Evolutionary conservation across 2,888 invertebrate genomes (phyloP).

Genomic region (Agrypnus murinus): DNA sequence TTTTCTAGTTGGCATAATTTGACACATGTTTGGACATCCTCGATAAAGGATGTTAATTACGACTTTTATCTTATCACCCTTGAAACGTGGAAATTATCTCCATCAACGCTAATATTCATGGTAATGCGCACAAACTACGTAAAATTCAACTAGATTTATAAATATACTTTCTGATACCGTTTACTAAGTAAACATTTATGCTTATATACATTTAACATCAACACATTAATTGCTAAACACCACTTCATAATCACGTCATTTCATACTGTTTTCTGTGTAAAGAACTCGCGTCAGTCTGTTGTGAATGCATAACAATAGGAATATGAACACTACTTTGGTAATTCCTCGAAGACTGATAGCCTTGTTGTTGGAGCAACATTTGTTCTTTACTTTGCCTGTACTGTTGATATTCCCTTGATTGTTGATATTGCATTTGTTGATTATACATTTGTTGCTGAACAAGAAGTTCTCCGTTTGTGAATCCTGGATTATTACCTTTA

Average conservation of each 20-base stretch:
- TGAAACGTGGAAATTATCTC: no score
- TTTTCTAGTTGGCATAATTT: no score
- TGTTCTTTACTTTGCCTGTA: constrained; percentile 66
- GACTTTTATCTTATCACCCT: no score
- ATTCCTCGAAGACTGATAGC: constrained; percentile 58
- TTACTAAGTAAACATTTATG: constrained; percentile 32
- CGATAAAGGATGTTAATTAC: no score
- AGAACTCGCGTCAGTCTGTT: constrained; percentile 64
- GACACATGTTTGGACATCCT: no score
- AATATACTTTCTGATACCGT: constrained; percentile 29
- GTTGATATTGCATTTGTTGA: constrained; percentile 63
- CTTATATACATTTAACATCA: constrained; percentile 50
- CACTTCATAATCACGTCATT: constrained; percentile 57
- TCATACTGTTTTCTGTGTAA: constrained; percentile 59
- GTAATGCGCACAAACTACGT: background rate
- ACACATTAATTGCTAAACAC: constrained; percentile 44
- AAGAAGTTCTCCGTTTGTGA: constrained; percentile 66
- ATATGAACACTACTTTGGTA: constrained; percentile 67
- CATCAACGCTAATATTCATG: background rate
- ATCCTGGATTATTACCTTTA: constrained; percentile 56
- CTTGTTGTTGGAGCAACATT: constrained; percentile 64
- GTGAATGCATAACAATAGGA: constrained; percentile 64
- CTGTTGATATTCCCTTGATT: constrained; percentile 65
- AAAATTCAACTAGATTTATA: constrained; percentile 27
- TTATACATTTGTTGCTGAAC: constrained; percentile 66